phyloP scores from a whole-genome alignment of 1,140 invertebrate species.

The Drosophila sproati region DNA sequence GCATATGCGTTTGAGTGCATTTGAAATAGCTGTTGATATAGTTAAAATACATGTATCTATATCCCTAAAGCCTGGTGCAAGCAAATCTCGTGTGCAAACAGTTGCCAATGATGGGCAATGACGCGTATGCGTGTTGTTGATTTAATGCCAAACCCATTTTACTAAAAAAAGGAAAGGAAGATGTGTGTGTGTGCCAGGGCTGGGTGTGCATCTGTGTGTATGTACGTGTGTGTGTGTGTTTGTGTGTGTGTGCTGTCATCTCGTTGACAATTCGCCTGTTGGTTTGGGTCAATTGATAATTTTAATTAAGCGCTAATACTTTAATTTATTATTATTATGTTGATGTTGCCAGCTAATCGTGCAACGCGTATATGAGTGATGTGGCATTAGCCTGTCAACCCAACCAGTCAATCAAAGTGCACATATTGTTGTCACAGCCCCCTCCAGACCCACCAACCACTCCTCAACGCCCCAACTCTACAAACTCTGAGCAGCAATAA shows the following conservation, averaged over 20 bases:
- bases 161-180: not conserved
- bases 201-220: too few relatives aligned
- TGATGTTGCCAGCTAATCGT: conserved; percentile 47
- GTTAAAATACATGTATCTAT: conserved; percentile 41
- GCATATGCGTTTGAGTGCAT: conserved; percentile 28
- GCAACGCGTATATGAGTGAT: conserved; percentile 57
- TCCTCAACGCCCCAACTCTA: too few relatives aligned
- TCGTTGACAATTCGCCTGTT: conserved; percentile 40
- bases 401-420: conserved; percentile 47
- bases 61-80: not conserved
- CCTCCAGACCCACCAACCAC: not conserved
- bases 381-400: conserved; percentile 54
- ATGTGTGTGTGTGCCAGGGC: too few relatives aligned
- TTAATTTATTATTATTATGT: conserved; percentile 76
- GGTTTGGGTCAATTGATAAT: conserved; percentile 65
- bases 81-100: conserved; percentile 17
- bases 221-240: not conserved
- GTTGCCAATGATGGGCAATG: conserved; percentile 18
- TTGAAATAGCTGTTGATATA: conserved; percentile 43
- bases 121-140: conserved; percentile 45
- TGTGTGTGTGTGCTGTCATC: conserved; percentile 11
- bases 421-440: not conserved
- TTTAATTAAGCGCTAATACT: conserved; percentile 84
- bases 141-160: conserved; percentile 16
- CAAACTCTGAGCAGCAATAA: too few relatives aligned